Conservation (phyloP, 37 sponge, comb jelly and placozoan species). For the Crambe crambe region DNA sequence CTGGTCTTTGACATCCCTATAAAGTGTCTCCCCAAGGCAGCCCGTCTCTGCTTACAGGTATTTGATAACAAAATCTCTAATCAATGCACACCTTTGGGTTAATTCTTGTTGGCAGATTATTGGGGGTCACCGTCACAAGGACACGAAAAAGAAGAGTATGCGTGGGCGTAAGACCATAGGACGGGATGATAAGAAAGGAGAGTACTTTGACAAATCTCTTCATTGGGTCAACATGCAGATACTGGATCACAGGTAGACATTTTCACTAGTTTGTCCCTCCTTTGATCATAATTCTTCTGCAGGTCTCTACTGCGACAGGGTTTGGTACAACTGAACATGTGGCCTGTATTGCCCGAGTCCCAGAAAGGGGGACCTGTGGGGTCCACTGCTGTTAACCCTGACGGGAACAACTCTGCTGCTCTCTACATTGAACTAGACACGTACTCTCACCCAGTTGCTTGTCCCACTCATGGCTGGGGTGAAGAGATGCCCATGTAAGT, state of each 20-base stretch:
- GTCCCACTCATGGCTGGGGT: constrained; percentile 75
- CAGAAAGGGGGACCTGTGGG: constrained; percentile 53
- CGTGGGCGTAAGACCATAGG: constrained; percentile 5
- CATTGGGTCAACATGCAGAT: constrained; percentile 94
- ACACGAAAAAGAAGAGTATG: constrained; percentile 37
- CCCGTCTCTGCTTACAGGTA: constrained; percentile 63
- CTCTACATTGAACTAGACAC: constrained; percentile 84
- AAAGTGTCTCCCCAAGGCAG: constrained; percentile 89
- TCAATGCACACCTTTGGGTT: background rate
- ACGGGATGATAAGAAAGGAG: constrained; percentile 31
- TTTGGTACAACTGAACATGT: constrained; percentile 66
- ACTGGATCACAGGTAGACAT: constrained; percentile 76
- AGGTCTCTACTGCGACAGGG: constrained; percentile 77
- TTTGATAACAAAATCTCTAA: background rate
- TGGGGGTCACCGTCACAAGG: constrained; percentile 42
- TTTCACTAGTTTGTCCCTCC: background rate
- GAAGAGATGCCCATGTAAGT: constrained; percentile 26
- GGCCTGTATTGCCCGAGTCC: constrained; percentile 57
- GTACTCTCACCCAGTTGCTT: constrained; percentile 89
- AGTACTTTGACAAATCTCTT: constrained; percentile 39
- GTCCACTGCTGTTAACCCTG: constrained; percentile 82
- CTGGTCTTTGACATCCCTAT: constrained; percentile 74
- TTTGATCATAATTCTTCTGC: background rate
- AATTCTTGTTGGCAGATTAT: constrained; percentile 17
- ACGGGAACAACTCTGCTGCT: constrained; percentile 70